Evolutionary conservation across 1,140 invertebrate genomes (phyloP).

Genomic region (Planococcus citri): DNA sequence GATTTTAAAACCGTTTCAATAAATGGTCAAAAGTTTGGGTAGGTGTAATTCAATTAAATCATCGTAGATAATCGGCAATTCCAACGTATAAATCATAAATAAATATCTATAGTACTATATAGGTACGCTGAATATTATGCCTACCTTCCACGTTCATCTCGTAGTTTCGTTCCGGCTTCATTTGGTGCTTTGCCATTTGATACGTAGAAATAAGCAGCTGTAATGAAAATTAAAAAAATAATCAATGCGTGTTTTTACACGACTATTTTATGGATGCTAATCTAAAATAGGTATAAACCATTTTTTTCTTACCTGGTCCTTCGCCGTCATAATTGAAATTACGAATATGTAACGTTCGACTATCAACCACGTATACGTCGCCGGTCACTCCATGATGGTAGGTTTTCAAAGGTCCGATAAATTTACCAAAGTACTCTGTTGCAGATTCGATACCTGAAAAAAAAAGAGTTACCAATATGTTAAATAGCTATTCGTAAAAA

Average conservation of each 20-base stretch:
- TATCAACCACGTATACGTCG: slow-evolving; percentile 75
- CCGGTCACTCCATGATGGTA: slow-evolving; percentile 72
- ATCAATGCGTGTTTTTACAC: not conserved
- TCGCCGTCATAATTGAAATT: slow-evolving; percentile 79
- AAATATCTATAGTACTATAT: too few species aligned
- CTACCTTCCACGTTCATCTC: slow-evolving; percentile 52
- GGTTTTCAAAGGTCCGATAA: slow-evolving; percentile 58
- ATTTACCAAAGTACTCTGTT: slow-evolving; percentile 55
- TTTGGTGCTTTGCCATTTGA: slow-evolving; percentile 52
- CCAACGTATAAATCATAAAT: too few species aligned
- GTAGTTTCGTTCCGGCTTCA: slow-evolving; percentile 55
- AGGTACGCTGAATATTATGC: too few species aligned
- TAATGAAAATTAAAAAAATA: slow-evolving; percentile 28
- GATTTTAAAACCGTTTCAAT: too few species aligned
- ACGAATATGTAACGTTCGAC: slow-evolving; percentile 70
- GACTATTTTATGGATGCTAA: not conserved
- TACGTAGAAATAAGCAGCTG: slow-evolving; percentile 79
- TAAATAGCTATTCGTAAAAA: too few species aligned
- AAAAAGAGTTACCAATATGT: too few species aligned
- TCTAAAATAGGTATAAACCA: too few species aligned
- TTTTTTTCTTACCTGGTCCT: slow-evolving; percentile 61
- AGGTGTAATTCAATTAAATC: too few species aligned
- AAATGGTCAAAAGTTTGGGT: too few species aligned
- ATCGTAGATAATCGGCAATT: too few species aligned
- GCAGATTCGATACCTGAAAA: slow-evolving; percentile 21